phyloP scores from a whole-genome alignment of 2,888 invertebrate genomes.

The Cephus nigrinus region DNA sequence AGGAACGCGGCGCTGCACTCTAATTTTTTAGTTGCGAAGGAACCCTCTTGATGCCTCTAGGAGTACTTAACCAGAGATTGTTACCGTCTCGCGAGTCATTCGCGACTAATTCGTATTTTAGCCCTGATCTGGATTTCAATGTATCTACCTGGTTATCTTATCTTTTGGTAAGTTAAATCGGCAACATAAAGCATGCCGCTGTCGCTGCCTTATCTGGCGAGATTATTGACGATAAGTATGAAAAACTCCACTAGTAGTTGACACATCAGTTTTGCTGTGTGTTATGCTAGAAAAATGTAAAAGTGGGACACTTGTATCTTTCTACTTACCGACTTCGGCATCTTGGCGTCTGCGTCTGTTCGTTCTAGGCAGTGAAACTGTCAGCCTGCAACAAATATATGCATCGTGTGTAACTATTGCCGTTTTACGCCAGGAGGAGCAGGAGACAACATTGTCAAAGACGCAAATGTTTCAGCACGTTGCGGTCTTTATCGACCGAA shows the following conservation, averaged over 20 bases:
- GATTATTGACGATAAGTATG: not conserved
- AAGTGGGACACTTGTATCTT: not conserved
- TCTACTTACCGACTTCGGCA: slow-evolving; percentile 60
- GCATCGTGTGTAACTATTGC: slow-evolving; percentile 27
- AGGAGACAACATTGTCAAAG: not conserved
- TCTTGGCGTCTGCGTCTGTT: slow-evolving; percentile 47
- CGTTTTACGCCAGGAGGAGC: slow-evolving; percentile 10
- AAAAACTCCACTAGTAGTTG: not conserved
- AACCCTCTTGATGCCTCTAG: not conserved
- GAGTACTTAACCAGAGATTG: not conserved
- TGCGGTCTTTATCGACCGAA: not conserved
- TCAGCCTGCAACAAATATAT: slow-evolving; percentile 52
- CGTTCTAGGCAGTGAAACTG: slow-evolving; percentile 44
- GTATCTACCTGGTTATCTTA: not conserved
- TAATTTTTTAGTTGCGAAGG: not conserved
- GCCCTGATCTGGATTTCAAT: not conserved
- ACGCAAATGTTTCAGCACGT: not conserved
- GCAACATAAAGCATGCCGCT: not conserved
- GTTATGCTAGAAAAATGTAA: not conserved
- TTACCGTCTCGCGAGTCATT: not conserved
- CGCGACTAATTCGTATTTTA: not conserved
- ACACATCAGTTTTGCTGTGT: not conserved
- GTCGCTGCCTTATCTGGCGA: not conserved
- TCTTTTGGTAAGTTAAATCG: not conserved
- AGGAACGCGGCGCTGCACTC: not conserved